Percentiles rank a stretch among this genome's conserved stretches.
Conservation (phyloP, 2,113 vertebrate genomes). For the Nothocercus nigrocapillus region DNA sequence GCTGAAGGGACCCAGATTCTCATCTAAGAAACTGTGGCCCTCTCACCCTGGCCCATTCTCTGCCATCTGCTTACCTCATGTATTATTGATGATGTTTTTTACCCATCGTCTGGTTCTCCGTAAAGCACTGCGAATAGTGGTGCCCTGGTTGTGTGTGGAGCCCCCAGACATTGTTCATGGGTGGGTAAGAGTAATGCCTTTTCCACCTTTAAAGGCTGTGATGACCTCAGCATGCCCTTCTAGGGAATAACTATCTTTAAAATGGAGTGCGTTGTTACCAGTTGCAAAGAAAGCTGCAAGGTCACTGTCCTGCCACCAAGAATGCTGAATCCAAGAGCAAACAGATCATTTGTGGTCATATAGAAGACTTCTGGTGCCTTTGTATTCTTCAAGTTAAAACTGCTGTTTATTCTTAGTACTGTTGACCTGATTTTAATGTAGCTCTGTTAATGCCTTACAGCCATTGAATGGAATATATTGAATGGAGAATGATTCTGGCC, state of each 20-base stretch:
- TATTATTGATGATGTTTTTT: background rate
- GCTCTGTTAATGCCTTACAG: constrained; percentile 16
- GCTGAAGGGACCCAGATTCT: background rate
- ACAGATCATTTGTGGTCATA: background rate
- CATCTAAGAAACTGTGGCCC: background rate
- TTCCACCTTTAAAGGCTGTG: background rate
- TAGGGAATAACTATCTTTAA: background rate
- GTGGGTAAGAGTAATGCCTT: background rate
- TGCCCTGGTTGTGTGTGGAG: background rate
- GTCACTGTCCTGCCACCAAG: background rate
- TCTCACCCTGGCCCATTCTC: background rate
- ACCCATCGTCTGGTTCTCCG: background rate
- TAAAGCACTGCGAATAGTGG: background rate
- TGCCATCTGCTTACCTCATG: background rate
- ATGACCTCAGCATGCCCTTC: background rate
- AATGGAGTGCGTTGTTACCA: background rate
- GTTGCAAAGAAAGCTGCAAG: background rate
- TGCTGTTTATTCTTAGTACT: constrained; percentile 38
- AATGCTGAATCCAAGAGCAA: background rate
- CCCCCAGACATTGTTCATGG: background rate
- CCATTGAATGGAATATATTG: background rate
- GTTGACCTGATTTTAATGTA: constrained; percentile 60
- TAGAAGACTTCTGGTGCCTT: background rate
- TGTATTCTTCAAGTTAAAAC: constrained; percentile 37
- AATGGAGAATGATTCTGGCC: constrained; percentile 40